Percentiles rank a stretch among this genome's conserved stretches.
phyloP scores from a whole-genome alignment of 2,888 invertebrate genomes.

The Eurois occulta region DNA sequence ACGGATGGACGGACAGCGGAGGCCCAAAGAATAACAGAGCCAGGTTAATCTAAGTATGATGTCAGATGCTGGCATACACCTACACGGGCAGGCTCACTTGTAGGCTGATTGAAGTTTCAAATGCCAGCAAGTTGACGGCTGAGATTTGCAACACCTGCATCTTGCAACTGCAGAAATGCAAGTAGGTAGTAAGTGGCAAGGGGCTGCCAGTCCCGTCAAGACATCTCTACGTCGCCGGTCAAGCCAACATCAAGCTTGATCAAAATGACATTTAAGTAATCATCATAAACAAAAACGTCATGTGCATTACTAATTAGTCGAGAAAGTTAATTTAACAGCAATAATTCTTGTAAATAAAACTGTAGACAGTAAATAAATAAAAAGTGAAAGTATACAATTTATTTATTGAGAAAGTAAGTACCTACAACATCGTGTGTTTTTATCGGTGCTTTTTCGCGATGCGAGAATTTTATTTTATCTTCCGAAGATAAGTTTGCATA shows the following conservation, averaged over 20 bases:
- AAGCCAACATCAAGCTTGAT: neutral
- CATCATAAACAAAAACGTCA: constrained; percentile 15
- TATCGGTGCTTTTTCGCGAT: constrained; percentile 3
- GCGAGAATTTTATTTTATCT: constrained; percentile 26
- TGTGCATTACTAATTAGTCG: constrained; percentile 18
- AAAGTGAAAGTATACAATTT: constrained; percentile 53
- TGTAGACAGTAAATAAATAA: constrained; percentile 37
- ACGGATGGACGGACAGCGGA: no score
- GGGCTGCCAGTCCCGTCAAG: neutral
- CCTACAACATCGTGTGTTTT: constrained; percentile 16
- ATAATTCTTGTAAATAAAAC: constrained; percentile 35
- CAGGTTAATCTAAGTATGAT: neutral
- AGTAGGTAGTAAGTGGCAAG: no score
- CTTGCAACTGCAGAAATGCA: neutral
- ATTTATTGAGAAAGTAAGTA: constrained; percentile 26
- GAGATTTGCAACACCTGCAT: neutral
- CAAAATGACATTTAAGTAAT: constrained; percentile 9
- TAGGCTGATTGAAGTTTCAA: neutral
- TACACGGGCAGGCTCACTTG: neutral
- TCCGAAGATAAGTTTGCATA: neutral
- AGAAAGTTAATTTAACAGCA: constrained; percentile 55
- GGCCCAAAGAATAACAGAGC: neutral
- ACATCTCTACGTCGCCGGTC: neutral
- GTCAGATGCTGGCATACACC: no score
- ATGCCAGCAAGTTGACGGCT: neutral